Base-by-base conservation (phyloP, 2,113 vertebrate species). In the Ondatra zibethicus region DNA sequence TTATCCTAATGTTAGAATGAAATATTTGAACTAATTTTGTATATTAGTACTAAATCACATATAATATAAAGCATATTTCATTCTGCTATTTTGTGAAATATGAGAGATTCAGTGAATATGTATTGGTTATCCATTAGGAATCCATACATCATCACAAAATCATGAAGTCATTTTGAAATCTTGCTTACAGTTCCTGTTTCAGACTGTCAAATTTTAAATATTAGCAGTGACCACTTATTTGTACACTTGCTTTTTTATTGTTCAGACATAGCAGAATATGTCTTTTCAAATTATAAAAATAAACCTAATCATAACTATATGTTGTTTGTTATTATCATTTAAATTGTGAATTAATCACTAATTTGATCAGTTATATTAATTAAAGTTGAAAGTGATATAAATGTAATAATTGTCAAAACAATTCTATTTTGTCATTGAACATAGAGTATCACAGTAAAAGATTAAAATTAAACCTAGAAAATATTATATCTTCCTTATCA, bases 21-120 rank as follows among this genome's bases (percentile, higher is more conserved):
- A 5, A 17, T 29, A 2, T 27, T 72, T 89, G 27, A 95, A 90
- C 89, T 91, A 61, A 25, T 87, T 1, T 7, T 93, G 19, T 9
- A 88, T 5, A 77, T 91, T 86, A 96, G 29, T 36, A 77, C 85
- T 0, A 58, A 77, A 21, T 1, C 78, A 14, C 39, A 75, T 82
- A 94, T 96, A 65, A 92, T 93, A 84, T 0, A 61, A 66, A 95
- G 82, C 16, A 50, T n/a, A 68, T 89, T 25, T 29, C 39, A n/a
- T 21, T 10, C 23, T 95, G 92, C 45, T 3, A 10, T 39, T 52
- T 80, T 85, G 70, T 0, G 5, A 2, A 58, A 50, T 39, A 36
- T 45, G 9, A 96, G 96, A 6, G 0, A 85, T 39, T 77, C 17
- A 11, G 82, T 45, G 21, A 17, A 36, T 0, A 55, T 81, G 27